phyloP scores from a whole-genome alignment of 2,888 invertebrate species.

The Fragum whitleyi region DNA sequence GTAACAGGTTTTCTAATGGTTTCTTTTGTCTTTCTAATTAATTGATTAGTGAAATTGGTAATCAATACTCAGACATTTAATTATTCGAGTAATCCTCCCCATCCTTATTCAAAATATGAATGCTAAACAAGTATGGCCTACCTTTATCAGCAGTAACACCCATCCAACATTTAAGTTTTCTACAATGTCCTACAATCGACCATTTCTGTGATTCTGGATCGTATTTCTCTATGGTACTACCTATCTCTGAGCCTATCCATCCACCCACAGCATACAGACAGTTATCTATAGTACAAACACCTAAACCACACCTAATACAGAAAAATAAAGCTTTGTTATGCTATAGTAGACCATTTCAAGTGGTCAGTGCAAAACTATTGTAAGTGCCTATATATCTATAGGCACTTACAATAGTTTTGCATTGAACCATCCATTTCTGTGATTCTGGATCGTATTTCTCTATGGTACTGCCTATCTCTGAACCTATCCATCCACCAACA shows the following conservation, averaged over 20 bases:
- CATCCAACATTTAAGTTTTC: slow-evolving; percentile 95
- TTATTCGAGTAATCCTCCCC: too few species aligned
- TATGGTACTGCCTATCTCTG: slow-evolving; percentile 94
- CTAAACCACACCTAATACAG: slow-evolving; percentile 90
- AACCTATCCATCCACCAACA: slow-evolving; percentile 97
- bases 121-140: too few species aligned
- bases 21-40: too few species aligned
- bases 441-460: slow-evolving; percentile 94
- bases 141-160: slow-evolving; percentile 94
- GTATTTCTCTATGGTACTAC: slow-evolving; percentile 94
- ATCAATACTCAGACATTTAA: too few species aligned
- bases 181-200: slow-evolving; percentile 91
- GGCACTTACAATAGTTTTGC: too few species aligned
- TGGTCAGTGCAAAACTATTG: too few species aligned
- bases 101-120: too few species aligned
- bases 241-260: slow-evolving; percentile 96
- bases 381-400: too few species aligned
- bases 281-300: slow-evolving; percentile 93
- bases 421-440: slow-evolving; percentile 92
- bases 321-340: not conserved
- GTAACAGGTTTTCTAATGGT: too few species aligned
- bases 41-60: too few species aligned
- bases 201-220: slow-evolving; percentile 92
- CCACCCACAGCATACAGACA: slow-evolving; percentile 95
- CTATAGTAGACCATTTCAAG: too few species aligned